Evolutionary conservation across 2,888 invertebrate species (phyloP), one percentile per base, ranked within the genome.

Genomic region (Eupithecia abbreviata): DNA sequence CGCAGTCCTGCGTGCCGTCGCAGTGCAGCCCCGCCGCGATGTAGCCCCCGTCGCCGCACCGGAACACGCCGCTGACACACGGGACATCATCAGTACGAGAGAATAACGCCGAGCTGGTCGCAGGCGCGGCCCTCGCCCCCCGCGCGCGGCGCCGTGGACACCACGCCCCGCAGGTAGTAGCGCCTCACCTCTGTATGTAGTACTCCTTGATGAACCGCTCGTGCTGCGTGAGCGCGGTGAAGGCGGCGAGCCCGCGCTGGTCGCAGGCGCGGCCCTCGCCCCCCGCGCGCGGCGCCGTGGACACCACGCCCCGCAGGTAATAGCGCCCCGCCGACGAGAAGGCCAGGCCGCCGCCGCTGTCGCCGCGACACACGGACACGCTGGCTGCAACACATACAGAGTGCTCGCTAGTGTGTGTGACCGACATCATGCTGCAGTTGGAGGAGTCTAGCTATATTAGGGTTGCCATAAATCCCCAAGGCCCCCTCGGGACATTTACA

Each of bases 281-380:
- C 4, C 45, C 45, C 47, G 68, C 68, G 68, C 68, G 49, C 10
- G 62, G 74, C 68, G 76, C 68, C 47, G 76, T 69, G 47, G 76
- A 76, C 41, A 73, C 66, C 10, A 76, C 76, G 9, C 76, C 76
- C 51, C 73, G 73, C 47, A 76, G 76, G 68, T 68, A 68, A 47
- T 68, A 45, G 10, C 68, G 68, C 18, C 68, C 68, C 47, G 45
- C 18, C 68, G 10, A 43, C 18, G 47, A 13, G 47, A 68, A 68
- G 10, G 68, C 0, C 68, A 68, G 68, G 10, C 68, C 68, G n/a
- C 68, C 68, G 68, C 68, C 68, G 68, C 68, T 68, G 68, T 68
- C 68, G 3, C 68, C 68, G 68, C 68, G 68, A 18, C 68, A 68
- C 18, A 68, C 68, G 3, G 68, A 43, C 68, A 68, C 68, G 68